Base-by-base conservation (phyloP, 1,140 invertebrate species). In the Brachionus paranguensis region DNA sequence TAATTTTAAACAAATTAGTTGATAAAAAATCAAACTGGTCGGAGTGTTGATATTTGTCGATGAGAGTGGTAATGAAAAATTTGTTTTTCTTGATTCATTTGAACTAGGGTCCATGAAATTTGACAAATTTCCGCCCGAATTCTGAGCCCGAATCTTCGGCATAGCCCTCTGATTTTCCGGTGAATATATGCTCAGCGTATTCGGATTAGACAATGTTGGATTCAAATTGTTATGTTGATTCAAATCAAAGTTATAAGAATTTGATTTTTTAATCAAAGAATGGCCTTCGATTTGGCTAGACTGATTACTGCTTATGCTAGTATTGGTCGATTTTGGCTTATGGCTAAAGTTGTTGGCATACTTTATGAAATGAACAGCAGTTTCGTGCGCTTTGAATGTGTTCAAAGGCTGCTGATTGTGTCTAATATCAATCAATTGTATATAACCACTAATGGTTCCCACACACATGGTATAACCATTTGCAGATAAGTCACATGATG, bases 321-420 rank as follows among this genome's bases (percentile, higher is more conserved):
- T 72, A 43, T 43, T 72, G 12, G 29, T 72, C 14, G 68, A 43
- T 24, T 43, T 72, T 43, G 68, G 37, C n/a, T 68, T 33, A 12
- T 68, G 12, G 10, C 1, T 37, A 37, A 76, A 76, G 20, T 76
- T 76, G 14, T 76, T 17, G 27, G 29, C 55, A 81, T 64, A 81
- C 64, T 81, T 81, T 29, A 81, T 43, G 43, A 53, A 81, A 81
- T 64, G 64, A 64, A 68, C 64, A 24, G 53, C 78, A 3, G 78
- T 81, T 11, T 68, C 53, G 33, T 81, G 78, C 5, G 78, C 78
- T 17, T 81, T 81, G n/a, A 81, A 64, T 11, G 53, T n/a, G 27
- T n/a, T 81, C 11, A 81, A 5, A 5, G 53, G 24, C 11, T 81
- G 14, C 7, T 29, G 41, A 60, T 17, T 81, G 29, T 81, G 53